phyloP scores from a whole-genome alignment of 2,797 vertebrate genomes.

The Decapterus maruadsi region DNA sequence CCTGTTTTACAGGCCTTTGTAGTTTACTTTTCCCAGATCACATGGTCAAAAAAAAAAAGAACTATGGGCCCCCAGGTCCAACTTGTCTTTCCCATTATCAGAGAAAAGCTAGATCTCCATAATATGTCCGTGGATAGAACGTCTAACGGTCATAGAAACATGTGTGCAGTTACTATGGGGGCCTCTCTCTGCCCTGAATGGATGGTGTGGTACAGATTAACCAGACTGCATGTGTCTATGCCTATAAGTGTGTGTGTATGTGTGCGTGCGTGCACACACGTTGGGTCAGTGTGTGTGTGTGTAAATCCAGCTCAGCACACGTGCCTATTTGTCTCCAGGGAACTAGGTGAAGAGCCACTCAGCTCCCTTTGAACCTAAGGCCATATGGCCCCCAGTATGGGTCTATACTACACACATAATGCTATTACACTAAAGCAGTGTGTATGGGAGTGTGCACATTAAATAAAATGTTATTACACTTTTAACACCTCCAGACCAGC shows the following conservation, averaged over 20 bases:
- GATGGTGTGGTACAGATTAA: conserved; percentile 84
- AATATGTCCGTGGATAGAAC: conserved; percentile 51
- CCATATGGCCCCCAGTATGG: conserved; percentile 78
- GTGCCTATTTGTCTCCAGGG: conserved; percentile 73
- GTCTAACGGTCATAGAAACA: conserved; percentile 71
- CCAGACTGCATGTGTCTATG: conserved; percentile 69
- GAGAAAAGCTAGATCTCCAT: conserved; percentile 55
- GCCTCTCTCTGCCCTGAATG: conserved; percentile 68
- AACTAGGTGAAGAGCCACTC: conserved; percentile 84
- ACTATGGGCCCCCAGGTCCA: conserved; percentile 39
- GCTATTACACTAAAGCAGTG: conserved; percentile 47
- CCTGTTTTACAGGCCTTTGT: conserved; percentile 57
- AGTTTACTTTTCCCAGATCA: conserved; percentile 44
- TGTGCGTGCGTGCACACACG: conserved; percentile 28
- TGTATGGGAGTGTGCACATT: neutral
- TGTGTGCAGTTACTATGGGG: conserved; percentile 75
- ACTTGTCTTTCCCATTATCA: conserved; percentile 61
- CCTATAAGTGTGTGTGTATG: conserved; percentile 46
- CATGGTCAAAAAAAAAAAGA: conserved; percentile 31
- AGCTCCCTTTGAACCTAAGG: conserved; percentile 78
- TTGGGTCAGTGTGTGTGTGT: conserved; percentile 30
- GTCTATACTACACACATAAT: conserved; percentile 63
- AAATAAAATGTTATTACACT: conserved; percentile 18
- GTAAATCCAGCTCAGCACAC: conserved; percentile 76
- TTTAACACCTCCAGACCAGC: neutral